Evolutionary conservation across 2,113 vertebrate species (phyloP).

Genomic region (Saimiri boliviensis): DNA sequence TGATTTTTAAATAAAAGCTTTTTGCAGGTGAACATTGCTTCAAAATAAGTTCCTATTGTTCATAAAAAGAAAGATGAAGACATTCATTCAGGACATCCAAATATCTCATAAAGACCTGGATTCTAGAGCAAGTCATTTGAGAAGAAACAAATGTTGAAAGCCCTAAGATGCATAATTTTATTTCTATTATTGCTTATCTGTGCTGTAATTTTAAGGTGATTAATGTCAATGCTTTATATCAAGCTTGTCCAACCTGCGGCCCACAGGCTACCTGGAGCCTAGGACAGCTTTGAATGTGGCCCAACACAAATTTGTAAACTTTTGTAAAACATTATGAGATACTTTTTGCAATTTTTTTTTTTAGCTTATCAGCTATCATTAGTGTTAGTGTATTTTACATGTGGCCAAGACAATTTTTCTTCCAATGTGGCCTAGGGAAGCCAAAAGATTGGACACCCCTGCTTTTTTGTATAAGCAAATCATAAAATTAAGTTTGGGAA

Average conservation of each 20-base stretch:
- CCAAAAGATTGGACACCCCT: too few relatives aligned
- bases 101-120: neutral
- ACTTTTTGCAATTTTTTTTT: too few relatives aligned
- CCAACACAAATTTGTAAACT: too few relatives aligned
- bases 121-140: neutral
- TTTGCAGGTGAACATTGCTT: neutral
- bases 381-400: too few relatives aligned
- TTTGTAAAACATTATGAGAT: too few relatives aligned
- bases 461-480: neutral
- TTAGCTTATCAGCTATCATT: too few relatives aligned
- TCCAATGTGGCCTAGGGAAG: too few relatives aligned
- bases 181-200: neutral
- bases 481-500: neutral
- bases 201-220: neutral
- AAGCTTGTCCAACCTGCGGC: too few relatives aligned
- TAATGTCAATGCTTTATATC: neutral
- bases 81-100: neutral
- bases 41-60: neutral
- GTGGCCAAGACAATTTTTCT: too few relatives aligned
- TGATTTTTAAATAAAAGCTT: neutral
- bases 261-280: too few relatives aligned
- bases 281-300: too few relatives aligned
- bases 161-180: neutral
- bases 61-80: conserved; percentile 15
- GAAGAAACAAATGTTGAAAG: neutral